phyloP scores from a whole-genome alignment of 1,140 invertebrate species.

The Listronotus oregonensis region DNA sequence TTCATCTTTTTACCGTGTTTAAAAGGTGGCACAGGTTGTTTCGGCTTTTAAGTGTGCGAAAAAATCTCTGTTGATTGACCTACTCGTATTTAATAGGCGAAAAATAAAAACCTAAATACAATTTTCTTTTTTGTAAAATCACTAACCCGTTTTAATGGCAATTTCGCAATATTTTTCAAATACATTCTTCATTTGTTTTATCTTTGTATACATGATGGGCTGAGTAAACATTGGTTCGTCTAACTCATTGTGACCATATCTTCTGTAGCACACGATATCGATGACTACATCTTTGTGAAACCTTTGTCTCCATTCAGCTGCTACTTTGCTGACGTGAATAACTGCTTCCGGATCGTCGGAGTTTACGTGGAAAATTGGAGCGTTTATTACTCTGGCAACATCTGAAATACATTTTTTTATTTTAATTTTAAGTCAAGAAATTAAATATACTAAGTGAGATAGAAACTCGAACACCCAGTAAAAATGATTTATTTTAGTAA shows the following conservation, averaged over 20 bases:
- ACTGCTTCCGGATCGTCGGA: constrained; percentile 92
- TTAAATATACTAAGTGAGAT: too few species aligned
- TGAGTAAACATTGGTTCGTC: constrained; percentile 96
- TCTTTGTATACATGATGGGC: constrained; percentile 92
- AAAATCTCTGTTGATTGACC: too few species aligned
- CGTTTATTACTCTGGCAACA: constrained; percentile 69
- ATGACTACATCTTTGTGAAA: constrained; percentile 91
- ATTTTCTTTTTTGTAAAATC: too few species aligned
- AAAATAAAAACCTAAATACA: too few species aligned
- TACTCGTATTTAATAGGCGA: too few species aligned
- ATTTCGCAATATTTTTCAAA: constrained; percentile 99
- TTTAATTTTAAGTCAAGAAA: too few species aligned
- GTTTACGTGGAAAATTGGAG: constrained; percentile 95
- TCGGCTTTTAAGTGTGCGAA: too few species aligned
- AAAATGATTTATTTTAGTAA: too few species aligned
- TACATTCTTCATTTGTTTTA: constrained; percentile 70
- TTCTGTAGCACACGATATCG: constrained; percentile 85
- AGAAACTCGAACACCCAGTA: too few species aligned
- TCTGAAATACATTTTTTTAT: constrained; percentile 59
- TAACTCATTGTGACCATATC: constrained; percentile 91
- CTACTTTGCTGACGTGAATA: constrained; percentile 80
- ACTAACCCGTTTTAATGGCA: constrained; percentile 87
- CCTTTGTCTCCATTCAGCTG: constrained; percentile 80
- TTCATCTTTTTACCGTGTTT: too few species aligned
- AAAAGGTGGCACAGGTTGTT: too few species aligned